A percentile compares a stretch with the other conserved stretches of the same genome.
phyloP scores from a whole-genome alignment of 2,113 vertebrate genomes.

The Rhineura floridana region DNA sequence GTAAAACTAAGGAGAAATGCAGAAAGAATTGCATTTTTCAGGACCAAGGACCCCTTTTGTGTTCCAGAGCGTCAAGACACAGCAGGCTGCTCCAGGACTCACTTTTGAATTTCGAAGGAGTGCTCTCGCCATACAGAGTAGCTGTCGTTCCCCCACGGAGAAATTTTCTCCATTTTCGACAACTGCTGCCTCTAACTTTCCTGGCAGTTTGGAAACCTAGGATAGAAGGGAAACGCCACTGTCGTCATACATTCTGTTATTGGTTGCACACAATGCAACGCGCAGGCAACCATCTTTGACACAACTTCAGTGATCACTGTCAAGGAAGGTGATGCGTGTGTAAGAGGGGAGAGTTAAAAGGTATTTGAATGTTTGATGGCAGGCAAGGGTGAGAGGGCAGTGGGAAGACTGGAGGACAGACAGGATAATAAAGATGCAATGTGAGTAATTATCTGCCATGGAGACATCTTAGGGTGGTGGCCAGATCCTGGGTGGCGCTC shows the following conservation, averaged over 20 bases:
- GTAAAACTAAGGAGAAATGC: neutral
- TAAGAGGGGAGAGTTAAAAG: neutral
- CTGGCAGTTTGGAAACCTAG: conserved; percentile 75
- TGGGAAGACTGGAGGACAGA: neutral
- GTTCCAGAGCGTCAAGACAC: neutral
- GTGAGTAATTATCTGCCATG: neutral
- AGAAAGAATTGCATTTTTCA: neutral
- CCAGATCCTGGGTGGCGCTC: neutral
- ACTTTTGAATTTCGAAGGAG: conserved; percentile 83
- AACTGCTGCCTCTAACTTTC: conserved; percentile 74
- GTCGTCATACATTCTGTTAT: neutral
- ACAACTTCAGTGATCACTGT: neutral
- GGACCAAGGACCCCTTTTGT: neutral
- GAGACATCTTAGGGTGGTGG: neutral
- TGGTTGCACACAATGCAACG: neutral
- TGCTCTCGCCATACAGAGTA: conserved; percentile 84
- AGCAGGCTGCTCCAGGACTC: conserved; percentile 36
- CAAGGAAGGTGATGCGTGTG: neutral
- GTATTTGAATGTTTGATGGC: too few species aligned
- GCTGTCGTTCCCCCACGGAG: conserved; percentile 83
- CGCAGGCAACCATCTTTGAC: neutral
- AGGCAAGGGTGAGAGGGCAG: too few species aligned
- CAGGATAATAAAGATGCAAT: neutral
- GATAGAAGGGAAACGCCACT: neutral
- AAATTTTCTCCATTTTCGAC: conserved; percentile 85